phyloP scores from a whole-genome alignment of 2,888 invertebrate genomes.

The Ernsta delagoae region DNA sequence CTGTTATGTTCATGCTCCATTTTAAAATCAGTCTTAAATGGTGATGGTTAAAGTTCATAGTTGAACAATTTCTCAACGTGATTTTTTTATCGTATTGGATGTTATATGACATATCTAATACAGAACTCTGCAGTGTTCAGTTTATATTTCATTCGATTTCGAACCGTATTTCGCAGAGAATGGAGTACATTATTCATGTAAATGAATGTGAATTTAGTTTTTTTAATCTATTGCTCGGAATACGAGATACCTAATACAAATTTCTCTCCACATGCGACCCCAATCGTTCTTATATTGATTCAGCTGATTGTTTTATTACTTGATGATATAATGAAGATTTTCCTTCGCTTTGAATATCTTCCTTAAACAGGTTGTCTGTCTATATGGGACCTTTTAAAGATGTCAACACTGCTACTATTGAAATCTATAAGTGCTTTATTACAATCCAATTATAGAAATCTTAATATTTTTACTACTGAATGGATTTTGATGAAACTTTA shows the following conservation, averaged over 20 bases:
- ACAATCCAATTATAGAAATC: background rate
- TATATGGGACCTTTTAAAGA: background rate
- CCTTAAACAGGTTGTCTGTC: background rate
- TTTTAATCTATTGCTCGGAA: conserved; percentile 10
- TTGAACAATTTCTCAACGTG: background rate
- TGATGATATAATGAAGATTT: conserved; percentile 11
- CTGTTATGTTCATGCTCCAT: conserved; percentile 33
- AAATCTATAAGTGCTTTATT: no score
- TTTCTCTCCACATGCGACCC: conserved; percentile 18
- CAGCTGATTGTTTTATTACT: conserved; percentile 21
- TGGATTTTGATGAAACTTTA: background rate
- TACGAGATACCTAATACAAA: conserved; percentile 12
- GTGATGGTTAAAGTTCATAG: conserved; percentile 21
- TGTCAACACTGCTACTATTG: background rate
- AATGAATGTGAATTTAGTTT: background rate
- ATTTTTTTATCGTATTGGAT: conserved; percentile 19
- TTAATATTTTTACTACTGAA: background rate
- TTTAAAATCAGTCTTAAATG: conserved; percentile 34
- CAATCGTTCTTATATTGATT: conserved; percentile 23
- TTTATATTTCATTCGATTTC: background rate
- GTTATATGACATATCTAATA: conserved; percentile 21
- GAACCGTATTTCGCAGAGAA: conserved; percentile 8
- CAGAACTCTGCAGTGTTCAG: background rate
- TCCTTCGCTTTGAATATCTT: background rate
- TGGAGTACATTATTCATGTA: conserved; percentile 24